Evolutionary conservation across 1,140 invertebrate genomes (phyloP), one percentile per base, ranked within the genome.

Genomic region (Brachionus asplanchnoidis): DNA sequence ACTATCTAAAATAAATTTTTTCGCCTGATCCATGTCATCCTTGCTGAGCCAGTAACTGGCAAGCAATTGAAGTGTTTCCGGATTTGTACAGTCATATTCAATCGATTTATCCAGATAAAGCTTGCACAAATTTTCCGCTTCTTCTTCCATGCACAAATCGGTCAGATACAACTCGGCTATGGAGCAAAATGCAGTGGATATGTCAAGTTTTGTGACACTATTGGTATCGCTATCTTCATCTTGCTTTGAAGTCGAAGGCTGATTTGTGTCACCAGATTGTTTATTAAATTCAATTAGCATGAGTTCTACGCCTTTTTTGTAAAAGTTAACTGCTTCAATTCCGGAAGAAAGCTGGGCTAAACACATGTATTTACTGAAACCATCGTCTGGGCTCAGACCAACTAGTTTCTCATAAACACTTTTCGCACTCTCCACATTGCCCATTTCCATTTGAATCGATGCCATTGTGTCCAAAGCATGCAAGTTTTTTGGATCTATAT

Each of bases 121-220:
- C 85, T 87, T 86, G 86, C 90, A 91, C 42, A 87, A 86, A 11
- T 87, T 85, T 86, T 90, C 90, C 7, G 90, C 89, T 83, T 87
- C 86, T 68, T 88, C 89, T 73, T 88, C 89, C 88, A 87, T 87
- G 87, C 90, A 91, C 6, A 87, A 87, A 85, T 91, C 90, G 50
- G 90, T 91, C 87, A 91, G 89, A 85, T 89, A 91, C 12, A 91
- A 87, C 86, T 91, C 90, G 40, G 90, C 89, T 32, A 91, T 86
- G 9, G 90, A 87, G 80, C 89, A 89, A 85, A 89, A 89, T 1
- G 90, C 90, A 85, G 87, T 88, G 12, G 90, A 90, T 14, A 91
- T 86, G 60, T 88, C 88, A 75, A 86, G 87, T 40, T 85, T 86
- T 40, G 86, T 86, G n/a, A 86, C 82, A 12, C 79, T 60, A 14